Conservation (phyloP, 2,797 vertebrate species). For the Tarsius wallacei region DNA sequence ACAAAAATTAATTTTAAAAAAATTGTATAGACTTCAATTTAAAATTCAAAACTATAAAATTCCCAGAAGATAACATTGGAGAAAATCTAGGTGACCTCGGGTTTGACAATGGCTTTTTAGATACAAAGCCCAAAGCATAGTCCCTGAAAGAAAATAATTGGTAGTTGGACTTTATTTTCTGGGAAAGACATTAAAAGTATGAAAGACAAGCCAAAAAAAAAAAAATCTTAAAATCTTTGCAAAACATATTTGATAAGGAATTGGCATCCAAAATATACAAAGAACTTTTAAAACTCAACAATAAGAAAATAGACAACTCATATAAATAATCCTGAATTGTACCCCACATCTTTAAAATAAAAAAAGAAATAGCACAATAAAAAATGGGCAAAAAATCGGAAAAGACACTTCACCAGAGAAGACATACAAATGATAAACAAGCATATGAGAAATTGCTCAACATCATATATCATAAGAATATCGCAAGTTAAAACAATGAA, state of each 20-base stretch:
- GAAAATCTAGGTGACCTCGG: neutral
- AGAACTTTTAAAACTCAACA: neutral
- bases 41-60: neutral
- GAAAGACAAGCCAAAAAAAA: neutral
- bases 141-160: neutral
- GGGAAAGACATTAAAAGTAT: neutral
- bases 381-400: constrained; percentile 1
- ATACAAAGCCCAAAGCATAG: neutral
- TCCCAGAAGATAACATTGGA: neutral
- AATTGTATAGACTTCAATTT: neutral
- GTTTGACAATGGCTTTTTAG: neutral
- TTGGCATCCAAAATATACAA: neutral
- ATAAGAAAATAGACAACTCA: neutral
- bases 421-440: neutral
- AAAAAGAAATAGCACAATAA: neutral
- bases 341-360: too few species aligned
- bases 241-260: neutral
- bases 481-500: neutral
- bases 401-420: neutral
- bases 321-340: too few species aligned
- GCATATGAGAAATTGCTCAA: neutral
- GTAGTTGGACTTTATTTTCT: neutral
- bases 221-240: neutral
- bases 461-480: neutral
- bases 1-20: constrained; percentile 21